Base-by-base conservation (phyloP, 2,888 invertebrate genomes). In the Lissonota sp. region DNA sequence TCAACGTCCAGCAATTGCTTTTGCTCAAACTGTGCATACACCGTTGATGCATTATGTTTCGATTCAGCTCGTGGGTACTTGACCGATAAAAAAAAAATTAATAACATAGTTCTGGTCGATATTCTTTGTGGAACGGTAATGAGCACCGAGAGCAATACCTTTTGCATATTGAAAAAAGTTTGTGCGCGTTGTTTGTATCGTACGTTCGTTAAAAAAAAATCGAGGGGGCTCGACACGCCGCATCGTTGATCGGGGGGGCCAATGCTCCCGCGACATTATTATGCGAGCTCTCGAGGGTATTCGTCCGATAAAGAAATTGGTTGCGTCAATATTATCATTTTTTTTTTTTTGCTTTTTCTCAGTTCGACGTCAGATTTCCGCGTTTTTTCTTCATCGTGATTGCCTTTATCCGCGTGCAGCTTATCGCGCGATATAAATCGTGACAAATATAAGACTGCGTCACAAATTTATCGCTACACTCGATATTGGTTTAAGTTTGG, bases 241-340 rank as follows among this genome's bases (percentile, higher is more conserved):
- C 55, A 46, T 51, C 39, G 53, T 55, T 49, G 51, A 37, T 44
- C 75, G 60, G 5, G 14, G 74, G 73, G 80, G 72, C 77, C 81
- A 78, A 73, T 66, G 77, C 64, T 74, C 77, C 60, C 64, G 74
- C 77, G 73, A 78, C 73, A 64, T 73, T 80, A 80, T 80, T 80
- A 80, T 80, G 80, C 80, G 63, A 69, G 80, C 69, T 80, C 60
- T 69, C 69, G 72, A 51, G 64, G 77, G 69, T 70, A 77, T 64
- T 80, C 64, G 77, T 64, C 77, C 77, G 81, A 81, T 81, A 81
- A 81, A 69, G 73, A 63, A 78, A 81, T 81, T 81, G 63, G 77
- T 78, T 74, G 77, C 73, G 73, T 81, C 69, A 73, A 73, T 64
- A 69, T 81, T 72, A 70, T 74, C 53, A 58, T 69, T 55, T 60